phyloP scores from a whole-genome alignment of 1,140 invertebrate genomes.

The Coptotermes formosanus region DNA sequence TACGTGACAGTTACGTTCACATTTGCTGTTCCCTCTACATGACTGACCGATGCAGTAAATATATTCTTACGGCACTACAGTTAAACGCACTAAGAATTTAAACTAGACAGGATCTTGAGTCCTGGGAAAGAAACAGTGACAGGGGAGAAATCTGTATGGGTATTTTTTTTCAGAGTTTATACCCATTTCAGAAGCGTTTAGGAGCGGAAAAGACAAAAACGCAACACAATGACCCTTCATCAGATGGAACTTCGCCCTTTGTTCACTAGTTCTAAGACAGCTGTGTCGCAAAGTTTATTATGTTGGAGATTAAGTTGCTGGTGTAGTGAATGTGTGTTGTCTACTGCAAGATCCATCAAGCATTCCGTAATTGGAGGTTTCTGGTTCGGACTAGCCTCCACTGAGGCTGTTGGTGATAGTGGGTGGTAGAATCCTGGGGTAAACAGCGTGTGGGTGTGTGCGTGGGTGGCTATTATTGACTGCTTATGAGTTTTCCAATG shows the following conservation, averaged over 20 bases:
- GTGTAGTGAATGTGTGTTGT: no score
- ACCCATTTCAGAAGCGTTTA: background rate
- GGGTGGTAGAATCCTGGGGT: background rate
- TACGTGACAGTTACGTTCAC: no score
- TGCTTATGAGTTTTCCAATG: background rate
- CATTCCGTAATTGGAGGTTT: background rate
- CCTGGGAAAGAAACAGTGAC: background rate
- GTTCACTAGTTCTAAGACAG: no score
- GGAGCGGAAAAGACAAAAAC: background rate
- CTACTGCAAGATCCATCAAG: background rate
- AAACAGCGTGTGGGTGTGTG: background rate
- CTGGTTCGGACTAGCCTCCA: background rate
- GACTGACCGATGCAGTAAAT: no score
- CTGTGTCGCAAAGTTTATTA: no score
- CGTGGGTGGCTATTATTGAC: background rate
- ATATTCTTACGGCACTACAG: no score
- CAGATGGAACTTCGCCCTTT: no score
- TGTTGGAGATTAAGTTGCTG: no score
- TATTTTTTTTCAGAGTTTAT: background rate
- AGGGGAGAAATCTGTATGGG: background rate
- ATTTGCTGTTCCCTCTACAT: no score
- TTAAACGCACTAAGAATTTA: no score
- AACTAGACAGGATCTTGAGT: no score
- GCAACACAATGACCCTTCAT: background rate
- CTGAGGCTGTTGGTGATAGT: background rate